These are phyloP conservation scores for Hypanus sabinus DNA, from an alignment of 2,113 vertebrate genomes.

Conservation along the genomic window DNA sequence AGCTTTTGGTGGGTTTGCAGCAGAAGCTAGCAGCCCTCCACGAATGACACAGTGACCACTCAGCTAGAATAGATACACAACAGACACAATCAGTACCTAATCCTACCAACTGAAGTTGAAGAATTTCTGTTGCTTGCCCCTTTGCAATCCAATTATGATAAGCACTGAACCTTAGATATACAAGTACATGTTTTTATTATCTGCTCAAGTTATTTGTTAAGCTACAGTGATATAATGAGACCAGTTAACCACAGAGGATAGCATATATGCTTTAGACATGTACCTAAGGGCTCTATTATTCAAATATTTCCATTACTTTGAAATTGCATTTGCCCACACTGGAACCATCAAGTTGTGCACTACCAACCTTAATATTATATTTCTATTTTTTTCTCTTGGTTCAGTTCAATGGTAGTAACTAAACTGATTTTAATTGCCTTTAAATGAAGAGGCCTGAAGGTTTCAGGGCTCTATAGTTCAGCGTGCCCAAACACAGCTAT, in stretches of 20 bases:
- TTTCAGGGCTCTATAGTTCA: not conserved
- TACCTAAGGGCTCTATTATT: conserved; percentile 30
- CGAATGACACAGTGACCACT: not conserved
- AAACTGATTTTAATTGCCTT: not conserved
- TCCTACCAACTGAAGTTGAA: not conserved
- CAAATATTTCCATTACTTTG: conserved; percentile 34
- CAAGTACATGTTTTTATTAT: conserved; percentile 30
- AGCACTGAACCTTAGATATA: conserved; percentile 20
- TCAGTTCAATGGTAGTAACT: not conserved
- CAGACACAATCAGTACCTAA: not conserved
- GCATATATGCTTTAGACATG: conserved; percentile 14
- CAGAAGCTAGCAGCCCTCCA: not conserved
- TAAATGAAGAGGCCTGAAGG: not conserved
- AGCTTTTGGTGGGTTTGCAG: not conserved
- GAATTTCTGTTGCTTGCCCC: not conserved
- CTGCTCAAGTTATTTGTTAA: conserved; percentile 27
- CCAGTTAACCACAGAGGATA: conserved; percentile 26
- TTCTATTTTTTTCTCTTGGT: not conserved
- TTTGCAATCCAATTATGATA: conserved; percentile 34
- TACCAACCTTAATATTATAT: conserved; percentile 32
- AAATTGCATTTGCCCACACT: conserved; percentile 17
- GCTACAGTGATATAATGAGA: conserved; percentile 33
- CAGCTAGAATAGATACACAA: not conserved
- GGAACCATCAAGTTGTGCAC: conserved; percentile 27
- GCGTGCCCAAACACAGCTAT: not conserved